Evolutionary conservation across 2,797 vertebrate species (phyloP), one percentile per base, ranked within the genome.

Genomic region (Eidolon dupreanum): DNA sequence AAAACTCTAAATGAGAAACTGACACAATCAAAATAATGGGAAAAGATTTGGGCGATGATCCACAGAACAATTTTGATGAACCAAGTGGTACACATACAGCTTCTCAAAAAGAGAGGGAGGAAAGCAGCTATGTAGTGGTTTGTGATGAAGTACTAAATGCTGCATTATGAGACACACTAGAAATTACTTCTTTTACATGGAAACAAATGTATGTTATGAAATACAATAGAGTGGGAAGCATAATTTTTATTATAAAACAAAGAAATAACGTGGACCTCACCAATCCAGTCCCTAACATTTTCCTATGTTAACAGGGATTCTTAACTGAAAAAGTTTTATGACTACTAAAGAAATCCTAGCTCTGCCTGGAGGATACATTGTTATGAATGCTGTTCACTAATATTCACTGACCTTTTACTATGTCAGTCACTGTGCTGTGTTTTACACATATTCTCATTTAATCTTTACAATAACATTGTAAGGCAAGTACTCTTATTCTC

Each of bases 1-100:
- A n/a, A 68, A 91, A 95, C 33, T 88, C 33, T 51, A 93, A 88
- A 28, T 31, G 86, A 91, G 86, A 94, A 88, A 83, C 10, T 59
- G 74, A 87, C 70, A 82, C n/a, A 68, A 74, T 2, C 8, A 41
- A 78, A 94, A 92, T 55, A 94, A 74, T 19, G 22, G 24, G 12
- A 41, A 61, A 94, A 31, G 20, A 87, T n/a, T 17, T 85, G 20
- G 31, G 43, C 88, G 31, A 88, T 43, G n/a, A 92, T 41, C 75
- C 70, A 75, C 31, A 61, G 13, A 88, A 92, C 9, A 36, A 55
- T 78, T 68, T 78, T 15, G 26, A 85, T 90, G 28, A 96, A 70
- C 17, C 41, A 87, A 36, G 36, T 31, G 28, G n/a, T 63, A 16
- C 19, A 61, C 3, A 41, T n/a, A 55, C 8, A 93, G 66, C 63